Percentiles rank a stretch among this genome's conserved stretches.
phyloP scores from a whole-genome alignment of 2,888 invertebrate species.

The Crocallis elinguaria region DNA sequence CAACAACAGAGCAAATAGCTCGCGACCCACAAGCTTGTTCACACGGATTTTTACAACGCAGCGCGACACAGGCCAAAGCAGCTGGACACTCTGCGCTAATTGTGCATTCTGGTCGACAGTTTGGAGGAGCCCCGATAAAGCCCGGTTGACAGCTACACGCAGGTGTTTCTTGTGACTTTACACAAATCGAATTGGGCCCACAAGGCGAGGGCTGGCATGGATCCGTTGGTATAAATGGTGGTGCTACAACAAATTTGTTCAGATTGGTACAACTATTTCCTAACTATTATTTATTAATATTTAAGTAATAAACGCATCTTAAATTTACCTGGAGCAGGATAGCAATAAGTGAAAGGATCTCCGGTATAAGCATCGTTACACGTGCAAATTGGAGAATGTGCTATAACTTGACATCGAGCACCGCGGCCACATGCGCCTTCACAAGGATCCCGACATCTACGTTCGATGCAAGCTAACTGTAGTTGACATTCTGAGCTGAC shows the following conservation, averaged over 20 bases:
- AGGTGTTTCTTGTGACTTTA: conserved; percentile 85
- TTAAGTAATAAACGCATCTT: neutral
- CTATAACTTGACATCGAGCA: conserved; percentile 89
- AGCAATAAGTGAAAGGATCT: conserved; percentile 89
- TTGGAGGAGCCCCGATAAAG: conserved; percentile 87
- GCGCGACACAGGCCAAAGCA: conserved; percentile 86
- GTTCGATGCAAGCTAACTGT: conserved; percentile 88
- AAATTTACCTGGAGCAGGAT: conserved; percentile 81
- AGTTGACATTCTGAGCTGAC: conserved; percentile 89
- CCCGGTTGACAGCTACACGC: conserved; percentile 86
- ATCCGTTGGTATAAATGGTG: conserved; percentile 60
- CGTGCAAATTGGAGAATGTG: conserved; percentile 90
- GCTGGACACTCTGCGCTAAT: conserved; percentile 89
- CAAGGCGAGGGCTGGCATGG: conserved; percentile 89
- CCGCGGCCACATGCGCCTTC: conserved; percentile 90
- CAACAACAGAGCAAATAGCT: conserved; percentile 85
- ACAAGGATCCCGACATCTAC: conserved; percentile 90
- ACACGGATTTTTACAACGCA: conserved; percentile 88
- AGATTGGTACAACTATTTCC: neutral
- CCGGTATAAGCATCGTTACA: conserved; percentile 88
- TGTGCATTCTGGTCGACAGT: conserved; percentile 88
- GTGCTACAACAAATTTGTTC: conserved; percentile 47
- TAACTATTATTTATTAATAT: neutral
- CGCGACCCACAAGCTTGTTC: conserved; percentile 86
- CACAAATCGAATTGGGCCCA: conserved; percentile 87